phyloP scores from a whole-genome alignment of 2,113 vertebrate species.

The Clarias gariepinus region DNA sequence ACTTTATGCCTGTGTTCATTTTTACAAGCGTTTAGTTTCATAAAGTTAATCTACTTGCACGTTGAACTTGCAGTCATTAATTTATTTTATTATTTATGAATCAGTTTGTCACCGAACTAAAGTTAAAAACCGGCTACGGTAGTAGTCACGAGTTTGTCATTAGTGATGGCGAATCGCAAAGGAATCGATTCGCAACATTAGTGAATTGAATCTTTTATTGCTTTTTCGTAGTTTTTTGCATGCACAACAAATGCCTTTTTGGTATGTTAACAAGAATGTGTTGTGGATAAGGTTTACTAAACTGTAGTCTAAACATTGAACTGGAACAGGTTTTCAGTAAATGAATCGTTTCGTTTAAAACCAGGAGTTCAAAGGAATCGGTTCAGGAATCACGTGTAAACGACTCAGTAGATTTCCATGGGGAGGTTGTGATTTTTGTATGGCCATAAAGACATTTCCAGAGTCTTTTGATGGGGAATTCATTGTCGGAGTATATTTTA shows the following conservation, averaged over 20 bases:
- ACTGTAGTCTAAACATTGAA: neutral
- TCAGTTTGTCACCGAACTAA: neutral
- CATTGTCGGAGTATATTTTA: neutral
- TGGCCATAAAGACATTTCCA: neutral
- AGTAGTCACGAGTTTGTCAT: slow-evolving; percentile 2
- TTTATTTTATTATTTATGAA: neutral
- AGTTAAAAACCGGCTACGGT: neutral
- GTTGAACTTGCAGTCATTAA: too few relatives aligned
- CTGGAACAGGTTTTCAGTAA: neutral
- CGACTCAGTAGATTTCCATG: neutral
- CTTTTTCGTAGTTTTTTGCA: too few relatives aligned
- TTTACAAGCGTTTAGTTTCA: neutral
- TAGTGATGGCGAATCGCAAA: neutral
- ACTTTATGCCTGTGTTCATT: neutral
- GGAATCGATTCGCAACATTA: neutral
- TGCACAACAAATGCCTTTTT: neutral
- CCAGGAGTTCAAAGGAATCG: neutral
- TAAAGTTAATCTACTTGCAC: neutral
- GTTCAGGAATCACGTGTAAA: neutral
- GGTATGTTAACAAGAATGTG: too few relatives aligned
- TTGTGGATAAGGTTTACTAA: neutral
- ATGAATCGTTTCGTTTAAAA: neutral
- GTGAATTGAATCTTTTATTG: neutral
- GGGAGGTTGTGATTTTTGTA: neutral
- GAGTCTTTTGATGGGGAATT: neutral